phyloP scores from a whole-genome alignment of 92 coral and sea anemone genomes.

The Palythoa heliodiscus region DNA sequence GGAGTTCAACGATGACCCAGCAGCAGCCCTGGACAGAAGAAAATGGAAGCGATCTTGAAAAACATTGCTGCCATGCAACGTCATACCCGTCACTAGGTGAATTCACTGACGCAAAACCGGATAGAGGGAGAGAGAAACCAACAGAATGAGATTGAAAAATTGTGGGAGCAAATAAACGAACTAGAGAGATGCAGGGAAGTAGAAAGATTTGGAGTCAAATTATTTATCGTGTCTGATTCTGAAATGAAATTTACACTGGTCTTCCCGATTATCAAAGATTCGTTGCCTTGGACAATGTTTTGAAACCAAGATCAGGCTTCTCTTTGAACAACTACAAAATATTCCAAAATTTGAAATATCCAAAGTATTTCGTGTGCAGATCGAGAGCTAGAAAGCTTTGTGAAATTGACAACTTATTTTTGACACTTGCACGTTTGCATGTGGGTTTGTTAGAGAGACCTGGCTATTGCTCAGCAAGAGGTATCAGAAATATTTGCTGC shows the following conservation, averaged over 20 bases:
- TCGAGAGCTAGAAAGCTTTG: constrained; percentile 30
- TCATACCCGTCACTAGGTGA: too few relatives aligned
- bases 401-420: constrained; percentile 49
- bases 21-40: too few relatives aligned
- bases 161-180: constrained; percentile 17
- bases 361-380: constrained; percentile 49
- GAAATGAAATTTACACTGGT: constrained; percentile 44
- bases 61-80: too few relatives aligned
- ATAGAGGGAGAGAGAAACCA: too few relatives aligned
- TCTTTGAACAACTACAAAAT: constrained; percentile 40
- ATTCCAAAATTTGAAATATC: constrained; percentile 42
- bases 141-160: constrained; percentile 4
- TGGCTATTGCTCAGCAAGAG: constrained; percentile 45
- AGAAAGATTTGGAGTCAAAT: constrained; percentile 43
- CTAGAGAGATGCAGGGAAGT: constrained; percentile 39
- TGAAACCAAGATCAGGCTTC: constrained; percentile 49
- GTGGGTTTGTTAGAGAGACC: constrained; percentile 53
- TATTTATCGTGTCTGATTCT: constrained; percentile 43
- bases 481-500: constrained; percentile 53
- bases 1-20: too few relatives aligned
- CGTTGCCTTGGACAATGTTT: constrained; percentile 38
- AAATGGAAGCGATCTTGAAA: too few relatives aligned
- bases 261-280: constrained; percentile 38
- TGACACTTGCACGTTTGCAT: constrained; percentile 50
- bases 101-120: too few relatives aligned